A percentile compares a stretch with the other conserved stretches of the same genome.
These are phyloP conservation scores for Brachypalpus laphriformis DNA, from an alignment of 2,888 invertebrate species.

Conservation along the genomic window DNA sequence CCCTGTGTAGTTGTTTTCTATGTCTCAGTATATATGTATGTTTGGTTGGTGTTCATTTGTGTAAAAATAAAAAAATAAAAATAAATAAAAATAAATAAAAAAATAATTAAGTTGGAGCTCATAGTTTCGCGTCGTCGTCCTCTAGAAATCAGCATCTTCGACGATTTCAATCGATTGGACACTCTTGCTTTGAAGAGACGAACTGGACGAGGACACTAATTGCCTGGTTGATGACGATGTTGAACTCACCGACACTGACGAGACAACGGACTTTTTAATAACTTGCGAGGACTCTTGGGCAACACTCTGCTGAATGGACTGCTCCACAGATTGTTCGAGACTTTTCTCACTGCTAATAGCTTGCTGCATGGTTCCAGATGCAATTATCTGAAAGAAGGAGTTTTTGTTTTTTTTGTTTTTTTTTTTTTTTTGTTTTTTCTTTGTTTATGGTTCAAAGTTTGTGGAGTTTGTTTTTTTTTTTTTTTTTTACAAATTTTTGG, in stretches of 20 bases:
- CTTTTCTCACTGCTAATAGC: slow-evolving; percentile 51
- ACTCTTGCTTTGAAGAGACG: slow-evolving; percentile 63
- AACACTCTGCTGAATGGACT: slow-evolving; percentile 62
- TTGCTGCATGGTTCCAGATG: slow-evolving; percentile 61
- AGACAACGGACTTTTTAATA: slow-evolving; percentile 55
- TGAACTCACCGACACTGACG: slow-evolving; percentile 68
- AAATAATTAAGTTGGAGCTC: slow-evolving; percentile 16
- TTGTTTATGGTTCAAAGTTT: slow-evolving; percentile 32
- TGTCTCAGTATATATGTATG: background rate
- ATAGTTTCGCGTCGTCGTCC: slow-evolving; percentile 3
- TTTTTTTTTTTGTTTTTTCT: background rate
- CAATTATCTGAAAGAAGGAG: slow-evolving; percentile 67
- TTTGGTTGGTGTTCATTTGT: background rate
- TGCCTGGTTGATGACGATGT: slow-evolving; percentile 63
- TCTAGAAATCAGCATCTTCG: slow-evolving; percentile 58
- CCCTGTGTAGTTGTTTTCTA: background rate
- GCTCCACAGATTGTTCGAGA: slow-evolving; percentile 52
- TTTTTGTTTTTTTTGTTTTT: slow-evolving; percentile 7
- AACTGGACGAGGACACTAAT: slow-evolving; percentile 60
- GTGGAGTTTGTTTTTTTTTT: background rate
- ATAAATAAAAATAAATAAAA: slow-evolving; percentile 1
- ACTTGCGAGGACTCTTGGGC: slow-evolving; percentile 53
- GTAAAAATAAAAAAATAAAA: background rate
- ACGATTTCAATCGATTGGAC: slow-evolving; percentile 49
- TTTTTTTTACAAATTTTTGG: background rate